A percentile compares a stretch with the other conserved stretches of the same genome.
Evolutionary conservation across 2,113 vertebrate genomes (phyloP).

Genomic region (Lonchura striata): DNA sequence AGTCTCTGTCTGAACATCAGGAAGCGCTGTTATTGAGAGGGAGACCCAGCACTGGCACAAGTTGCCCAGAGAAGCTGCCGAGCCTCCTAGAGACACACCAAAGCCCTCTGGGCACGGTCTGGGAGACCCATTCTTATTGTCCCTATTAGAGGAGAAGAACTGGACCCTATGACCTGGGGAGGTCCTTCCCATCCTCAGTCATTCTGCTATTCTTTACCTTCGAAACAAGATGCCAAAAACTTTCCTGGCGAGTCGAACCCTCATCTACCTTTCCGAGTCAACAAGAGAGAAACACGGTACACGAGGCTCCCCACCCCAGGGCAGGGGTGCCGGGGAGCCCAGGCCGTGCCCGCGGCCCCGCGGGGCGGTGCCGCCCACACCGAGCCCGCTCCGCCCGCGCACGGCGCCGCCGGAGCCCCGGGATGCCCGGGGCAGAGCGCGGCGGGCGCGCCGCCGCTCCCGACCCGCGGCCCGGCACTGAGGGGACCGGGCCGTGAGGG

Average conservation of each 20-base stretch:
- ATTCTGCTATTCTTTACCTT: background rate
- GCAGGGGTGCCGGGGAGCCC: background rate
- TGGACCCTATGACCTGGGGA: fast-evolving
- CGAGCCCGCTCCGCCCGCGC: background rate
- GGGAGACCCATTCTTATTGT: fast-evolving
- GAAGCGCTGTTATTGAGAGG: fast-evolving
- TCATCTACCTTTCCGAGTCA: fast-evolving
- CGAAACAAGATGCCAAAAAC: fast-evolving
- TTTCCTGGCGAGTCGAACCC: background rate
- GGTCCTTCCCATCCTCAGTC: background rate
- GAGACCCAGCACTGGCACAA: background rate
- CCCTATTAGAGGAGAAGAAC: fast-evolving
- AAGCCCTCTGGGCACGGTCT: fast-evolving
- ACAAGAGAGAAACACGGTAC: background rate
- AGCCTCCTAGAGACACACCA: background rate
- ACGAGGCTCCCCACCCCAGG: background rate
- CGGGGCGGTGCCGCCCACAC: background rate
- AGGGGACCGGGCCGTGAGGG: fast-evolving
- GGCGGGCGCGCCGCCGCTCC: background rate
- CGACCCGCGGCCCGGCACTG: background rate
- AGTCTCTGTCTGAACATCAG: fast-evolving
- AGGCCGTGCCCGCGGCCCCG: background rate
- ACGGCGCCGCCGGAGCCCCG: background rate
- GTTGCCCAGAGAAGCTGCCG: fast-evolving
- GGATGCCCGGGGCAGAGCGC: background rate